Base-by-base conservation (phyloP, 2,113 vertebrate species). In the Erpornis zantholeuca region DNA sequence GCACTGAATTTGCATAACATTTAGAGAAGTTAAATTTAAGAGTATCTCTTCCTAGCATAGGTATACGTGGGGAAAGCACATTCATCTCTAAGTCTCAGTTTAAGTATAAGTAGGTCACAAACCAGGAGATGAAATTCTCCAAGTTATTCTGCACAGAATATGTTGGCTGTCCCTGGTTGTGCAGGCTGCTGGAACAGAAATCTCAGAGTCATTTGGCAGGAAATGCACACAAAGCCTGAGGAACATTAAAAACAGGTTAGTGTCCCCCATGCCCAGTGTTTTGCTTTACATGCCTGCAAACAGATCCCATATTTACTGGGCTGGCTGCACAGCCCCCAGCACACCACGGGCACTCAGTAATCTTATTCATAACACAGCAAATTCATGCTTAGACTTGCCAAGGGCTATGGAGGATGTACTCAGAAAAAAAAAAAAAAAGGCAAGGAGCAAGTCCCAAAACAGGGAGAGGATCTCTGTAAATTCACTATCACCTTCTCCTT, bases 1-100 rank as follows among this genome's bases (percentile, higher is more conserved):
- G 56, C 36, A 81, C 54, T 56, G 35, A 88, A 96, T 97, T 92
- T 96, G 90, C 79, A 92, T 92, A 88, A 75, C 60, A 86, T 86
- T 95, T 94, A 93, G 53, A 60, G 27, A 83, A 93, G 71, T 80
- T 94, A 93, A 59, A 83, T 93, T 83, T 94, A 81, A 91, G 28
- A 38, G 52, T 35, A 69, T n/a, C 17, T 89, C 61, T 82, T 56
- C 8, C 1, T 23, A 68, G 38, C 22, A 50, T 33, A 90, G 85
- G 75, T 88, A 15, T 77, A 35, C 5, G 11, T 68, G 53, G 13
- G 27, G 45, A 92, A 88, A 77, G 49, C 8, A 85, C 31, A 69
- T 93, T 81, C 14, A 49, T 68, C 53, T 79, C 40, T 6, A 75
- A 86, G 42, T 15, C 38, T 56, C 14, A 27, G 60, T 86, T 86